A percentile compares a stretch with the other conserved stretches of the same genome.
Conservation (phyloP, 1,140 invertebrate species). For the Drosophila elegans region DNA sequence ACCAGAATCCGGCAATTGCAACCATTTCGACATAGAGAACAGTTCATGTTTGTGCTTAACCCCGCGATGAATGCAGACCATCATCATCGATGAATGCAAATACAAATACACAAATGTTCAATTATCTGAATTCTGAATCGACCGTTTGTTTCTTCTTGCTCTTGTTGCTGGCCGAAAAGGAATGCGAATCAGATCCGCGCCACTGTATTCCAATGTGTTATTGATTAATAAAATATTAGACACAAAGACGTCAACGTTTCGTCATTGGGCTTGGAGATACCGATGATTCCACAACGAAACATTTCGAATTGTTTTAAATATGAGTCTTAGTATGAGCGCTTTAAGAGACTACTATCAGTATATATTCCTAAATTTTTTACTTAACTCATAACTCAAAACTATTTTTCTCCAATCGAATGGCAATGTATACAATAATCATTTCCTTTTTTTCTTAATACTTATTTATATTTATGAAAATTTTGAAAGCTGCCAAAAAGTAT, state of each 20-base stretch:
- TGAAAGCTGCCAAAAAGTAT: no score
- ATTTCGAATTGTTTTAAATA: no score
- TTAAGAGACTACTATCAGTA: no score
- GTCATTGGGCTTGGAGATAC: slow-evolving; percentile 3
- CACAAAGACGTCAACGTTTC: slow-evolving; percentile 6
- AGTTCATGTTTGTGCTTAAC: slow-evolving; percentile 36
- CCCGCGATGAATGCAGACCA: slow-evolving; percentile 31
- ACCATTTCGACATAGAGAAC: slow-evolving; percentile 16
- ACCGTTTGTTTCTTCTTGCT: slow-evolving; percentile 52
- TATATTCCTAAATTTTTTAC: no score
- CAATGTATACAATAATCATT: no score
- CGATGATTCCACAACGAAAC: no score
- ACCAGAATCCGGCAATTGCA: slow-evolving; percentile 39
- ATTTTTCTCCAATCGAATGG: no score
- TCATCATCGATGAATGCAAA: slow-evolving; percentile 47
- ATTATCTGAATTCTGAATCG: slow-evolving; percentile 36
- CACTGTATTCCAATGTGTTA: slow-evolving; percentile 43
- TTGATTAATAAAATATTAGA: slow-evolving; percentile 41
- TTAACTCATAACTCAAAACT: no score
- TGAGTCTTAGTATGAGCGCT: no score
- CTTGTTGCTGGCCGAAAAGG: slow-evolving; percentile 7
- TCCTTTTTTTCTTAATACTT: no score
- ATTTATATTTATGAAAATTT: no score
- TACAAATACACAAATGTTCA: slow-evolving; percentile 63
- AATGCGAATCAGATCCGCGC: slow-evolving; percentile 10